A percentile compares a stretch with the other conserved stretches of the same genome.
phyloP scores from a whole-genome alignment of 2,797 vertebrate species.

The Nannoperca obscura region DNA sequence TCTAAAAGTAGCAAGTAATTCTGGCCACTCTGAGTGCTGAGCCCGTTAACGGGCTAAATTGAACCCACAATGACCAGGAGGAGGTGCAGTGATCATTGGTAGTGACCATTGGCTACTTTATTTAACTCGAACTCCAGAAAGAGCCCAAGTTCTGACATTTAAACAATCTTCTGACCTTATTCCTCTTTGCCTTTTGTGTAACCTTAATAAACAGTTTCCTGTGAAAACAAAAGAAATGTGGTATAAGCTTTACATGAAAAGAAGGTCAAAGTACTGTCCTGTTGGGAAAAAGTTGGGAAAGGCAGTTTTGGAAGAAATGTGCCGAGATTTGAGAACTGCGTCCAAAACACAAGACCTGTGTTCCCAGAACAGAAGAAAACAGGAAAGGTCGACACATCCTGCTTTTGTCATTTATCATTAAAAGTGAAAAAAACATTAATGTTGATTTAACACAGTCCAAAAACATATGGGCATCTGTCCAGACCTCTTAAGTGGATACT shows the following conservation, averaged over 20 bases:
- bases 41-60: constrained; percentile 30
- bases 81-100: background rate
- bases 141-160: background rate
- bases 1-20: constrained; percentile 77
- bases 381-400: constrained; percentile 46
- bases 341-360: background rate
- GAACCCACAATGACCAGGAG: constrained; percentile 32
- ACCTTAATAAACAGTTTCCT: constrained; percentile 20
- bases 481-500: background rate
- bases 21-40: constrained; percentile 36
- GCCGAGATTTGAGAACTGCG: constrained; percentile 22
- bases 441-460: constrained; percentile 12
- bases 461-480: background rate
- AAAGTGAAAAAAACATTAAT: constrained; percentile 1
- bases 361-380: constrained; percentile 25
- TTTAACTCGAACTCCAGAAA: constrained; percentile 15
- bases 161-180: constrained; percentile 16
- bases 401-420: constrained; percentile 46
- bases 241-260: background rate
- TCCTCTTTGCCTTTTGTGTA: constrained; percentile 2
- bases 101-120: background rate
- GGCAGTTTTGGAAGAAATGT: constrained; percentile 6
- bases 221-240: constrained; percentile 27
- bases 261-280: background rate
- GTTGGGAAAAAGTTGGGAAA: background rate